Evolutionary conservation across 2,888 invertebrate genomes (phyloP), one percentile per base, ranked within the genome.

Genomic region (Lomographa bimaculata): DNA sequence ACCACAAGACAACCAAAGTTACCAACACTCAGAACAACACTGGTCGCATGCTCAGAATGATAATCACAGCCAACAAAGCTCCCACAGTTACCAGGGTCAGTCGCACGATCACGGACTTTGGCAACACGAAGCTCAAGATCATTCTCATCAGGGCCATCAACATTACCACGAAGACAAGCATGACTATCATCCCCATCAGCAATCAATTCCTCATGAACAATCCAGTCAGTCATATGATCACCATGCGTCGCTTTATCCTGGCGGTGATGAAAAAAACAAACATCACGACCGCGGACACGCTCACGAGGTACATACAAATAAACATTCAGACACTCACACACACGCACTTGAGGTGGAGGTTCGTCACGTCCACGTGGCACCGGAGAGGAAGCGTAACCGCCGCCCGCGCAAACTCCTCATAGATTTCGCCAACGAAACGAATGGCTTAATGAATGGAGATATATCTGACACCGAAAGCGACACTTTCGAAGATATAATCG

Each of bases 391-490:
- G 47, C 61, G 45, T 33, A 54, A 52, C 14, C 54, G 57, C n/a
- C 51, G 50, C 12, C 49, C 37, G 27, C 60, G 55, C 40, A 50
- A 42, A 50, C 52, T 57, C 33, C 56, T 50, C 25, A 60, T 64
- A 43, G 66, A 60, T 23, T 35, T 54, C 35, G 49, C 52, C 25
- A 35, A 37, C 23, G 38, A 43, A 14, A 42, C 51, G 8, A 49
- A 50, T 19, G 54, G 21, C 46, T 47, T 57, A 11, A 43, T 66
- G 35, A 84, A 83, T 58, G 83, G 81, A 20, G 60, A 74, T 46
- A 44, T 62, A 5, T 73, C 76, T 2, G 79, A 74, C 19, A 54
- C 57, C 16, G 83, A 83, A 23, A 68, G 67, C 57, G 77, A 78
- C 17, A 60, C 59, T 48, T 56, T 61, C 33, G 83, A 85, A 25